Percentiles rank a stretch among this genome's conserved stretches.
These are phyloP conservation scores for Listronotus oregonensis DNA, from an alignment of 1,140 invertebrate species.

Conservation along the genomic window DNA sequence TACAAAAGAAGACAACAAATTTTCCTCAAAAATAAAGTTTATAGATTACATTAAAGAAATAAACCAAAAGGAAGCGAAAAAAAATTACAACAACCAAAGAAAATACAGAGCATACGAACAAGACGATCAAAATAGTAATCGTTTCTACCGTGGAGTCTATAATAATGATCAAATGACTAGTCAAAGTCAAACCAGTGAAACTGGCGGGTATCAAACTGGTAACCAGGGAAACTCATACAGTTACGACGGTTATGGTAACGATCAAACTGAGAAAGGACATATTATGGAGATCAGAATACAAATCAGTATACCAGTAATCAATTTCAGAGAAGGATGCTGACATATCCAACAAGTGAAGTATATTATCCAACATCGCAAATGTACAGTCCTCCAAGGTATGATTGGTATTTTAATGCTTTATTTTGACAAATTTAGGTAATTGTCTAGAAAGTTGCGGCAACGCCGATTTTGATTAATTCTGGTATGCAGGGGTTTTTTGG, in stretches of 20 bases:
- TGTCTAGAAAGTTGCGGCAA: no score
- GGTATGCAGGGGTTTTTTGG: no score
- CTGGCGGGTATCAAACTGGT: no score
- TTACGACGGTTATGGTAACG: neutral
- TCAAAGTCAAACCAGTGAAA: neutral
- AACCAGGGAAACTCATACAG: neutral
- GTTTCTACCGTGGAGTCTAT: neutral
- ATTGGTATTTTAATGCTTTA: no score
- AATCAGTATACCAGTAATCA: slow-evolving; percentile 54
- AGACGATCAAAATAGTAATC: slow-evolving; percentile 35
- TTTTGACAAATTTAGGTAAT: no score
- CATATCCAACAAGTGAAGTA: slow-evolving; percentile 62
- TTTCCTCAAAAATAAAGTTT: slow-evolving; percentile 61
- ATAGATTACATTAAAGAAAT: slow-evolving; percentile 69
- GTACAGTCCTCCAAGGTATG: slow-evolving; percentile 30
- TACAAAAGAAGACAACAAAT: slow-evolving; percentile 63
- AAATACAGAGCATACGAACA: slow-evolving; percentile 58
- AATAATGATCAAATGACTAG: slow-evolving; percentile 1
- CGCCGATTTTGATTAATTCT: no score
- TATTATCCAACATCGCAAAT: slow-evolving; percentile 30
- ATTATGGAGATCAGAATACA: neutral
- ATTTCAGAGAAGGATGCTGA: slow-evolving; percentile 70
- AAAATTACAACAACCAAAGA: slow-evolving; percentile 61
- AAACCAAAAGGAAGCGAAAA: slow-evolving; percentile 64
- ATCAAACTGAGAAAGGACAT: neutral